A percentile compares a stretch with the other conserved stretches of the same genome.
Evolutionary conservation across 2,113 vertebrate genomes (phyloP).

Genomic region (Pomatostomus ruficeps): DNA sequence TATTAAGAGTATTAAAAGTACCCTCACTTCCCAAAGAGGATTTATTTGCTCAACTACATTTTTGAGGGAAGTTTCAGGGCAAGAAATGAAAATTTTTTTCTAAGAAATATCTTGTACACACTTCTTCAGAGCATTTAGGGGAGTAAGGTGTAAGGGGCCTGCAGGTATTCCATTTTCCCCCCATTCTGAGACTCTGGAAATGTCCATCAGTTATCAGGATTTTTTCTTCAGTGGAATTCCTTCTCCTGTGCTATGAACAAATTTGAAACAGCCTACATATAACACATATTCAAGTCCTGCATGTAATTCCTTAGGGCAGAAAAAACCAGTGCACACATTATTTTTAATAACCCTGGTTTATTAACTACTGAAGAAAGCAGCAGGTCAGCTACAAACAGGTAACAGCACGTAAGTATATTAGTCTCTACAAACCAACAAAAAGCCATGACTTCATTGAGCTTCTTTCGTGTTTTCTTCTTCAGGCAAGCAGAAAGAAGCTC

Average conservation of each 20-base stretch:
- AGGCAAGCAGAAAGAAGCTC: neutral
- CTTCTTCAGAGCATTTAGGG: neutral
- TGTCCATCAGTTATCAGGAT: neutral
- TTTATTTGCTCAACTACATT: neutral
- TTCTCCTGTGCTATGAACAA: neutral
- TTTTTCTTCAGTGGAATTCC: neutral
- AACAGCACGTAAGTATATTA: neutral
- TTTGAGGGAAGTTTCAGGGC: neutral
- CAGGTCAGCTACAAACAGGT: neutral
- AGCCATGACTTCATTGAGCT: rapidly evolving
- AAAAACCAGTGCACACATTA: neutral
- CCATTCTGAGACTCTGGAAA: neutral
- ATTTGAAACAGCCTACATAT: neutral
- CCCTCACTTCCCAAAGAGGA: rapidly evolving
- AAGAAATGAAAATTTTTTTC: neutral
- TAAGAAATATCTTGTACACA: neutral
- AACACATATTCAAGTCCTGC: neutral
- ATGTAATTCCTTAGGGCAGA: neutral
- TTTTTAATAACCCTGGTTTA: neutral
- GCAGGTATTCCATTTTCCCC: neutral
- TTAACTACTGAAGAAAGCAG: neutral
- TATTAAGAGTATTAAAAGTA: neutral
- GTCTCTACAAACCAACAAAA: neutral
- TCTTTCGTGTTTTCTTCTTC: neutral
- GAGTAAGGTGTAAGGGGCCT: neutral